Evolutionary conservation across 1,140 invertebrate species (phyloP), one percentile per base, ranked within the genome.

Genomic region (Drosophila sulfurigaster): DNA sequence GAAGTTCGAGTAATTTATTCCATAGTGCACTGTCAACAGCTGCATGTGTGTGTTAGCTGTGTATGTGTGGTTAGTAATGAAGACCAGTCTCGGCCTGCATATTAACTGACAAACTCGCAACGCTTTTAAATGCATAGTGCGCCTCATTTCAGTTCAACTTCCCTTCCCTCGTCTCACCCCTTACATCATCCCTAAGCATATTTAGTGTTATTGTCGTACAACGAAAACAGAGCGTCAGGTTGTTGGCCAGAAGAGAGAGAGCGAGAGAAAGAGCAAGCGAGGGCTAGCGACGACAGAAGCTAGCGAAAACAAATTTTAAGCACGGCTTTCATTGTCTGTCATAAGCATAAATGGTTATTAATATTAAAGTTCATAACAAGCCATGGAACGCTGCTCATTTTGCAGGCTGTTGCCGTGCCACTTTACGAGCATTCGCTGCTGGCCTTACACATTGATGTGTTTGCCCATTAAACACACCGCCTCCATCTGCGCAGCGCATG

Each of bases 331-430:
- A 86, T 85, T 86, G 69, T 86, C 82, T 86, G 78, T 85, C 82
- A 85, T 85, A 86, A 85, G 81, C 82, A 85, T 86, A 85, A 85
- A 81, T 86, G 82, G 82, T 81, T 86, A 85, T 85, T 85, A 85
- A 85, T 86, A 85, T 86, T 85, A 86, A 86, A 85, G 74, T 78
- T 78, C 65, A 81, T 77, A 83, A 81, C 81, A 79, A 78, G 57
- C 13, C 51, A 43, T 35, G 59, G 16, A 16, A 32, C 4, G 10
- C 74, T 79, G 75, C 62, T 71, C 80, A 82, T 82, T 82, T 82
- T 62, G 58, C 75, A 75, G 74, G 60, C 75, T 66, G 67, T 81
- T 70, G 63, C 77, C 52, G 54, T 69, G 80, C 76, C 43, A 79
- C 80, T 81, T 81, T 81, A 81, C 28, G 52, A 77, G 64, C 74